phyloP scores from a whole-genome alignment of 2,113 vertebrate species.

The Channa maculata region DNA sequence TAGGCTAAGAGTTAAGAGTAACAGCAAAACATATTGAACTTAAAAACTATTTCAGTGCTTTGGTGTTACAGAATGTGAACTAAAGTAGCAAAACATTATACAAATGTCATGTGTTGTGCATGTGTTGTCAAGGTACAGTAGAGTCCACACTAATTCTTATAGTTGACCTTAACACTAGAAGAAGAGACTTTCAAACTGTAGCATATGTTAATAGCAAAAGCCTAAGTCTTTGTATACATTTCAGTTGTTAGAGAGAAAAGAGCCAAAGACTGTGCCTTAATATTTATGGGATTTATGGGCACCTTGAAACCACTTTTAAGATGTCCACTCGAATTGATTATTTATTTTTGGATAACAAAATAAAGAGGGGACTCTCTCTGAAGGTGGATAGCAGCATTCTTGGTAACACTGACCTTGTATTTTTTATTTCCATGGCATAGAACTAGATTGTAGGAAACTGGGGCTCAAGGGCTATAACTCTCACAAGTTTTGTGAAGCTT shows the following conservation, averaged over 20 bases:
- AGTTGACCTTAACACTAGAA: no score
- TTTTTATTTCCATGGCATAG: slow-evolving; percentile 13
- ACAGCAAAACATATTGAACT: background rate
- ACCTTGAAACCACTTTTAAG: slow-evolving; percentile 32
- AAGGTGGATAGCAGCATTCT: slow-evolving; percentile 14
- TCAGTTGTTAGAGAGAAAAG: background rate
- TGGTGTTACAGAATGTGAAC: no score
- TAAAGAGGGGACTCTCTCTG: slow-evolving; percentile 5
- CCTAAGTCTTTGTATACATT: no score
- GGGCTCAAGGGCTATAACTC: slow-evolving; percentile 16
- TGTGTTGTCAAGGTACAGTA: no score
- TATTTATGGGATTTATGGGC: slow-evolving; percentile 17
- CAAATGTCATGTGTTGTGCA: no score
- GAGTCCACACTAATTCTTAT: no score
- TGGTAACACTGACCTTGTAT: slow-evolving; percentile 17
- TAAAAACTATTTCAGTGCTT: no score
- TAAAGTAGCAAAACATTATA: no score
- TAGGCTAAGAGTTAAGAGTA: background rate
- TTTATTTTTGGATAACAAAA: slow-evolving; percentile 22
- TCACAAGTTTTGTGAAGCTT: slow-evolving; percentile 4
- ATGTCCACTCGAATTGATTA: slow-evolving; percentile 22
- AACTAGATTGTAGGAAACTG: background rate
- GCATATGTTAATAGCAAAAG: no score
- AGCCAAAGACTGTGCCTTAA: background rate
- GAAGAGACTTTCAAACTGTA: no score